A percentile compares a stretch with the other conserved stretches of the same genome.
phyloP scores from a whole-genome alignment of 2,113 vertebrate species.

The Cichladusa arquata region DNA sequence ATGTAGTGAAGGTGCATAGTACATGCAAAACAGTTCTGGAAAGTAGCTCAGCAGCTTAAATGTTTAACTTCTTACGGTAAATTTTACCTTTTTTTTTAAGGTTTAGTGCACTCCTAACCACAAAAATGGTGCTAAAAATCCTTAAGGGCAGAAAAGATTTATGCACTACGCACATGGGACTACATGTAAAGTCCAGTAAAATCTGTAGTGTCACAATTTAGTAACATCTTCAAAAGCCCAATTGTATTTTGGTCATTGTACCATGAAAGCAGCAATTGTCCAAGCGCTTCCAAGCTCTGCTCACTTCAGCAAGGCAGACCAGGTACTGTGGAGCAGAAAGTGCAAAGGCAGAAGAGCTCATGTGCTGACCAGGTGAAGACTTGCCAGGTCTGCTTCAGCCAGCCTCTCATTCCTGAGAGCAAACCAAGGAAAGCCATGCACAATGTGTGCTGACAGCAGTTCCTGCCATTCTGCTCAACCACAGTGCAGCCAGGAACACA shows the following conservation, averaged over 20 bases:
- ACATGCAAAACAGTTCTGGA: background rate
- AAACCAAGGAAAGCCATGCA: background rate
- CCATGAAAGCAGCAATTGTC: fast-evolving
- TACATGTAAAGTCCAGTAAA: background rate
- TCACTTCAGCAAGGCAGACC: background rate
- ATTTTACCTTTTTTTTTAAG: conserved; percentile 3
- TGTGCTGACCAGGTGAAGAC: background rate
- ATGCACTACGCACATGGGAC: background rate
- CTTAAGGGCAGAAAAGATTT: background rate
- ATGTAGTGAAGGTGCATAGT: background rate
- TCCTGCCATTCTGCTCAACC: background rate
- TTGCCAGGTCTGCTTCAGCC: background rate
- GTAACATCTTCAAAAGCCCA: background rate
- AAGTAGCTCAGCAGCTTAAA: background rate
- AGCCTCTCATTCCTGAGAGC: fast-evolving
- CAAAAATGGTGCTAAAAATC: background rate
- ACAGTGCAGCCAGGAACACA: background rate
- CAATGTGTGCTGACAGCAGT: background rate
- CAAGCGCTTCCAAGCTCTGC: background rate
- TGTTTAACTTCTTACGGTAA: conserved; percentile 24
- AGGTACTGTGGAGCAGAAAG: background rate
- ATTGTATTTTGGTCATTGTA: background rate
- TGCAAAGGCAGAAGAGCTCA: background rate
- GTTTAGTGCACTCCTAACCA: background rate
- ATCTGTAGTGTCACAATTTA: background rate